phyloP scores from a whole-genome alignment of 1,140 invertebrate genomes.

The Leptonema lineaticorne region DNA sequence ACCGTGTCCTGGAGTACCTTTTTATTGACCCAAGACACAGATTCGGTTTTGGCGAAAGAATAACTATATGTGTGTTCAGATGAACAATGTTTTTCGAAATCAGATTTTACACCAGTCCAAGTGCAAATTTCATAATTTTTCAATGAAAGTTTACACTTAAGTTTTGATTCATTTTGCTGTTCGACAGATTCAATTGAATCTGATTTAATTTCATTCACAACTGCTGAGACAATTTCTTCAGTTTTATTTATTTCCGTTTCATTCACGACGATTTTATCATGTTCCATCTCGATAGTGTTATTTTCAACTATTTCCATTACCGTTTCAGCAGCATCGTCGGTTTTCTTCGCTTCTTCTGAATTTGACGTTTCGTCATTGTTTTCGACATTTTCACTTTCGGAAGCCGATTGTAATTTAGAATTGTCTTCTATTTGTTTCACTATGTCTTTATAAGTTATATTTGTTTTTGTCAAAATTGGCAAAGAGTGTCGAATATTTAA shows the following conservation, averaged over 20 bases:
- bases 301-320: not conserved
- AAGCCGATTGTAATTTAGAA: too few relatives aligned
- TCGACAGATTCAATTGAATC: not conserved
- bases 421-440: too few relatives aligned
- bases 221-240: not conserved
- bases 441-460: not conserved
- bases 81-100: not conserved
- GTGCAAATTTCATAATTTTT: not conserved
- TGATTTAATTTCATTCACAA: not conserved
- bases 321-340: not conserved
- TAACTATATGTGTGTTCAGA: not conserved
- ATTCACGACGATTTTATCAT: not conserved
- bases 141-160: not conserved
- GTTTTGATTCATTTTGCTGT: not conserved
- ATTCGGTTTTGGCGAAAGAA: not conserved
- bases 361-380: not conserved
- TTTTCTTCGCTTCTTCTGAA: not conserved
- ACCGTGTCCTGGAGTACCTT: not conserved
- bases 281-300: not conserved
- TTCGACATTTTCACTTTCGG: not conserved
- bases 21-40: not conserved
- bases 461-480: not conserved
- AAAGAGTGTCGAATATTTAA: not conserved
- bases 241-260: not conserved
- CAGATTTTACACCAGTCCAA: not conserved